Evolutionary conservation across 2,888 invertebrate genomes (phyloP), one percentile per base, ranked within the genome.

Genomic region (Elysia crispata): DNA sequence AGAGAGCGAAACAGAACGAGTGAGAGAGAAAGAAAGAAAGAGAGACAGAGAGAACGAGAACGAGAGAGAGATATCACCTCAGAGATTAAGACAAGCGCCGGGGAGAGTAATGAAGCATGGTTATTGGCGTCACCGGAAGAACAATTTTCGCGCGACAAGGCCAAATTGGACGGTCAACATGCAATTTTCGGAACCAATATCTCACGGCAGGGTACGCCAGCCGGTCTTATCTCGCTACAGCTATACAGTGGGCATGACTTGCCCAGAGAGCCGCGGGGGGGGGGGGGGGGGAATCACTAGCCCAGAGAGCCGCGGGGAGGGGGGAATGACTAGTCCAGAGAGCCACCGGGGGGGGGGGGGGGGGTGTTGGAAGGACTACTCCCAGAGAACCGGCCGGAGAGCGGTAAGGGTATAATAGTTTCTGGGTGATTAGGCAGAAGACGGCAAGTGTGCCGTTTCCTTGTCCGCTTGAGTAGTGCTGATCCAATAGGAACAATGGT

Each of bases 111-210:
- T 41, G 41, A 41, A 41, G 41, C 41, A 41, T 41, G 11, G 41
- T 41, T 41, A 41, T 41, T 41, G 41, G 41, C 60, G 54, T 30
- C 31, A n/a, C 8, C 18, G 30, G 28, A 28, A 57, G 31, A 50
- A 60, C 50, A 28, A 25, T 49, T 50, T 49, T 50, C n/a, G 18
- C 49, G 23, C 23, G 15, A 41, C 49, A n/a, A 33, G 49, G 28
- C 50, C 50, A 70, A 70, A 70, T 70, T 70, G 18, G 25, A 49
- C 23, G 70, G 70, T 70, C 70, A 70, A 70, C 41, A 70, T 49
- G 50, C 70, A 49, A 49, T 70, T 49, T 23, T 18, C 69, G 28
- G 57, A 57, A 28, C 20, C 54, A 41, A 41, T 41, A 41, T 41
- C 41, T 41, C 5, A 41, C 41, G 41, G 41, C 41, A 3, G 41